Percentiles rank a stretch among this genome's conserved stretches.
phyloP scores from a whole-genome alignment of 2,113 vertebrate species.

The Nycticryphes semicollaris region DNA sequence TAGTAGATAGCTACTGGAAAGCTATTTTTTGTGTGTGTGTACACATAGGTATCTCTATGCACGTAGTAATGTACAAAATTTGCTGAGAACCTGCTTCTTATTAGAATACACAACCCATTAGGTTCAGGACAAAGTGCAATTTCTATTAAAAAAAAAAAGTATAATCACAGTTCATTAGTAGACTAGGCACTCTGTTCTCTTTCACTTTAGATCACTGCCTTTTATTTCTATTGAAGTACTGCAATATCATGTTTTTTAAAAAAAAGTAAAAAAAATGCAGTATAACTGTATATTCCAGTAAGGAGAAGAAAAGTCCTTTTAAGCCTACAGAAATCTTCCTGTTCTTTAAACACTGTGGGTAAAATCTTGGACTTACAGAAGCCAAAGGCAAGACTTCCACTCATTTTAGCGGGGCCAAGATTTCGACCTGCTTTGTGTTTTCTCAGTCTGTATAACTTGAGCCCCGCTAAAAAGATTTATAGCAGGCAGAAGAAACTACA shows the following conservation, averaged over 20 bases:
- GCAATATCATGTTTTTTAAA: not conserved
- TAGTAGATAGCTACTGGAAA: not conserved
- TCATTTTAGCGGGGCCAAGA: not conserved
- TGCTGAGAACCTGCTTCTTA: not conserved
- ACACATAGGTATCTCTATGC: not conserved
- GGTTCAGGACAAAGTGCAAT: not conserved
- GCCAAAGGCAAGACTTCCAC: not conserved
- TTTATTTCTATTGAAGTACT: not conserved
- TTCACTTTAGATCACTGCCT: not conserved
- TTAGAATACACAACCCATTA: slow-evolving; percentile 5
- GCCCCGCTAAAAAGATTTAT: slow-evolving; percentile 24
- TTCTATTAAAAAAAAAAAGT: not conserved
- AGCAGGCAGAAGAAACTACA: slow-evolving; percentile 21
- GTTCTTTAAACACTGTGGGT: not conserved
- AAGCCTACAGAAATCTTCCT: not conserved
- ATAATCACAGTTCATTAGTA: slow-evolving; percentile 27
- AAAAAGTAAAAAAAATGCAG: not conserved
- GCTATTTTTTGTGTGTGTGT: not conserved
- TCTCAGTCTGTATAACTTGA: not conserved
- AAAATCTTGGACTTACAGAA: slow-evolving; percentile 2
- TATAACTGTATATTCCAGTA: not conserved
- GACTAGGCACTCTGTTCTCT: not conserved
- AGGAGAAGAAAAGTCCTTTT: not conserved
- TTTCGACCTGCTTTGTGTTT: slow-evolving; percentile 27
- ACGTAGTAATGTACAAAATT: not conserved